These are phyloP conservation scores for Zaprionus vittiger DNA, from an alignment of 1,140 invertebrate species.

Conservation along the genomic window DNA sequence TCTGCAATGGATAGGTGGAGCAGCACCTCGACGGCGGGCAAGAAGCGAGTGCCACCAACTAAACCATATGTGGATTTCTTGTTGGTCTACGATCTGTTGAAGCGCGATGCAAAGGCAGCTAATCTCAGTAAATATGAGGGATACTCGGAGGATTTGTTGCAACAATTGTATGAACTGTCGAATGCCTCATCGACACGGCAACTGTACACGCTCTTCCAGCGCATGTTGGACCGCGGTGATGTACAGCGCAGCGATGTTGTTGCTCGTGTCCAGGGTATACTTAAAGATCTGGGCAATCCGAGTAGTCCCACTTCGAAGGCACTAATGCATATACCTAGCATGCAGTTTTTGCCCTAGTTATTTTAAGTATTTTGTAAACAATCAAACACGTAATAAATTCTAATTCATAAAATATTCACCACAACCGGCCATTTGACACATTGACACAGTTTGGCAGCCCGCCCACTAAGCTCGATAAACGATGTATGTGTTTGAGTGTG, in stretches of 20 bases:
- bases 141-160: conserved; percentile 73
- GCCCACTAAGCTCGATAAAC: conserved; percentile 26
- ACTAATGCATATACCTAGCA: conserved; percentile 69
- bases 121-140: conserved; percentile 83
- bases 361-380: conserved; percentile 35
- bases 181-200: conserved; percentile 71
- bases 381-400: conserved; percentile 44
- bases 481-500: conserved; percentile 9
- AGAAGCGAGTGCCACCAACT: conserved; percentile 81
- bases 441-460: conserved; percentile 57
- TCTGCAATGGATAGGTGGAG: conserved; percentile 80
- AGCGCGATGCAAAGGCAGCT: conserved; percentile 80
- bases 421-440: conserved; percentile 56
- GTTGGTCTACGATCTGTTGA: conserved; percentile 81
- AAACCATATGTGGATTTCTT: conserved; percentile 83
- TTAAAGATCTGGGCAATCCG: conserved; percentile 79
- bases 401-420: conserved; percentile 37
- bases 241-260: conserved; percentile 79
- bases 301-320: conserved; percentile 75
- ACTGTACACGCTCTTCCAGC: conserved; percentile 70
- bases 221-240: conserved; percentile 77
- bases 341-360: conserved; percentile 77
- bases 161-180: conserved; percentile 69
- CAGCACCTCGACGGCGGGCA: conserved; percentile 76
- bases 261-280: conserved; percentile 72